These are phyloP conservation scores for Hycleus cichorii DNA, from an alignment of 1,140 invertebrate genomes.

Conservation along the genomic window DNA sequence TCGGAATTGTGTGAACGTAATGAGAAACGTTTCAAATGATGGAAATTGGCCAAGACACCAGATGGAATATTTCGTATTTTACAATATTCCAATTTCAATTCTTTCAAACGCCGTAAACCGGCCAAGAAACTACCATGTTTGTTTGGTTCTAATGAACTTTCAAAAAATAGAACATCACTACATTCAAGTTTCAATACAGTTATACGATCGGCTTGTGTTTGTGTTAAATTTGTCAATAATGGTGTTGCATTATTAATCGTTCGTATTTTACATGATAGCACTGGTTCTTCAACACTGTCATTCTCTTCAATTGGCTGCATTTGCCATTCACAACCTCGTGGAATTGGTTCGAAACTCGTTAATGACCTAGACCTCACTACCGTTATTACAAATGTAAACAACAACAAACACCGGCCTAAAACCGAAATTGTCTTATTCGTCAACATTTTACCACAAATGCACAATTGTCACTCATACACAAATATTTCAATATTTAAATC, in stretches of 20 bases:
- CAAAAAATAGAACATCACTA: conserved; percentile 72
- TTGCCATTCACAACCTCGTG: conserved; percentile 61
- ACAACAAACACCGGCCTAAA: conserved; percentile 11
- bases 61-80: conserved; percentile 67
- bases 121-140: conserved; percentile 54
- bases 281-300: conserved; percentile 44
- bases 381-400: conserved; percentile 16
- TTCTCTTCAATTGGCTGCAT: conserved; percentile 47
- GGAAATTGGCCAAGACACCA: conserved; percentile 57
- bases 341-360: conserved; percentile 45
- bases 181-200: conserved; percentile 64
- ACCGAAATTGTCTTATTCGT: background rate
- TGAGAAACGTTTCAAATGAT: conserved; percentile 57
- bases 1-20: conserved; percentile 71
- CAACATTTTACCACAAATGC: conserved; percentile 1
- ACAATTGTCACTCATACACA: background rate
- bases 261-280: conserved; percentile 60
- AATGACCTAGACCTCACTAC: conserved; percentile 32
- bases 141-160: conserved; percentile 58
- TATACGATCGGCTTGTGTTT: conserved; percentile 56
- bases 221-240: conserved; percentile 59
- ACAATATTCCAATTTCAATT: conserved; percentile 68
- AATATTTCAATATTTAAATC: conserved; percentile 9
- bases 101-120: conserved; percentile 56
- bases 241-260: conserved; percentile 63